These are phyloP conservation scores for Gadopsis marmoratus DNA, from an alignment of 2,797 vertebrate species.

Conservation along the genomic window DNA sequence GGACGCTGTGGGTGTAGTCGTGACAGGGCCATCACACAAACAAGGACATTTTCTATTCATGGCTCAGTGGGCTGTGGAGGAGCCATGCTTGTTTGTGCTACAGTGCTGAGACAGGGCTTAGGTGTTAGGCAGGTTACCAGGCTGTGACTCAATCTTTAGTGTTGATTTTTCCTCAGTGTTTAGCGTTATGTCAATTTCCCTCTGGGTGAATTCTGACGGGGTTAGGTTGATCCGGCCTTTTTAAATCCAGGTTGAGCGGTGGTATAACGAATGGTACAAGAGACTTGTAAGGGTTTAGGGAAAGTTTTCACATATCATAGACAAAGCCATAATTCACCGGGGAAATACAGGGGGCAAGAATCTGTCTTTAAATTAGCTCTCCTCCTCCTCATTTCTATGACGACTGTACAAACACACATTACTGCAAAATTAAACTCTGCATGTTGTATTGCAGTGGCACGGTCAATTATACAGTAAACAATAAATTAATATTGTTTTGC, in stretches of 20 bases:
- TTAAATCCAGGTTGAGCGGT: constrained; percentile 54
- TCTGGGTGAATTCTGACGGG: constrained; percentile 63
- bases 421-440: neutral
- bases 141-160: constrained; percentile 78
- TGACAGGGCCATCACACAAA: constrained; percentile 58
- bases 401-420: neutral
- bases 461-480: neutral
- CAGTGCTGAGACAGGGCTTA: constrained; percentile 62
- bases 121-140: constrained; percentile 75
- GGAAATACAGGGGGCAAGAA: neutral
- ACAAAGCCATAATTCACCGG: constrained; percentile 17
- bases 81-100: constrained; percentile 66
- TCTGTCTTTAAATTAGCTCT: constrained; percentile 10
- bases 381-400: constrained; percentile 1
- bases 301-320: constrained; percentile 55
- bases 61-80: constrained; percentile 58
- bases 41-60: constrained; percentile 54
- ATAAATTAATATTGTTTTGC: neutral
- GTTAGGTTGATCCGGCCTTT: constrained; percentile 64
- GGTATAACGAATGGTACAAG: constrained; percentile 42
- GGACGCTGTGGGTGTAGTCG: constrained; percentile 55
- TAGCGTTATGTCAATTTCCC: constrained; percentile 71
- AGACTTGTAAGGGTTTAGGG: constrained; percentile 42
- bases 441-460: neutral
- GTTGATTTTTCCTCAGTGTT: constrained; percentile 65